These are phyloP conservation scores for Myrmecobius fasciatus DNA, from an alignment of 2,113 vertebrate species.

Conservation along the genomic window DNA sequence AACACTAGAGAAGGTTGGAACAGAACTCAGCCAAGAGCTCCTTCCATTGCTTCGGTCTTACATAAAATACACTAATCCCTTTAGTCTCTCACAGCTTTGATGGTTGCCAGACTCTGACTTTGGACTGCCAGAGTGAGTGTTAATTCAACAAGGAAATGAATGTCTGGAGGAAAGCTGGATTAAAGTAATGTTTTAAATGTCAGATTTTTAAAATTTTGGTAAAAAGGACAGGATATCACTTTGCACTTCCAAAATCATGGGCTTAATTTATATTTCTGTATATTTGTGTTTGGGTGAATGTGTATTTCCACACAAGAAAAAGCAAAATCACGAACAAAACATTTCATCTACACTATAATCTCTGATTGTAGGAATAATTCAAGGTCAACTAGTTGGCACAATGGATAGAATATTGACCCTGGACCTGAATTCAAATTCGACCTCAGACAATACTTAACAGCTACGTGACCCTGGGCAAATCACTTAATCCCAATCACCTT, in stretches of 20 bases:
- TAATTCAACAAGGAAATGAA: conserved; percentile 15
- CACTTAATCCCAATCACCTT: no score
- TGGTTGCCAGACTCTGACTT: conserved; percentile 9
- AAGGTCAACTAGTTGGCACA: no score
- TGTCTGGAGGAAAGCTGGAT: background rate
- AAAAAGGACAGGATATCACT: background rate
- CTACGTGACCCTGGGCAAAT: no score
- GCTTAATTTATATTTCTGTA: background rate
- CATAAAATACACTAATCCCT: background rate
- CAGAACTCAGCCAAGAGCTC: background rate
- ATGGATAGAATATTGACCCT: no score
- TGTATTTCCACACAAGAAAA: background rate
- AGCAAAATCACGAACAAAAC: background rate
- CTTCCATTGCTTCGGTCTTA: background rate
- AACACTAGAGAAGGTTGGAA: background rate
- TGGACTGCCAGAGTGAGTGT: background rate
- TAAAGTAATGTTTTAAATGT: conserved; percentile 13
- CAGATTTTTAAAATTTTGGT: background rate
- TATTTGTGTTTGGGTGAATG: background rate
- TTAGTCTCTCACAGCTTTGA: background rate
- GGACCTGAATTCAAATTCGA: no score
- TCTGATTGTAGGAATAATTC: background rate
- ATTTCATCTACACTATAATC: background rate
- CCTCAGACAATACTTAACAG: no score
- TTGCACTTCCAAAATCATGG: background rate